These are phyloP conservation scores for Dendrolimus houi DNA, from an alignment of 2,888 invertebrate species.

Conservation along the genomic window DNA sequence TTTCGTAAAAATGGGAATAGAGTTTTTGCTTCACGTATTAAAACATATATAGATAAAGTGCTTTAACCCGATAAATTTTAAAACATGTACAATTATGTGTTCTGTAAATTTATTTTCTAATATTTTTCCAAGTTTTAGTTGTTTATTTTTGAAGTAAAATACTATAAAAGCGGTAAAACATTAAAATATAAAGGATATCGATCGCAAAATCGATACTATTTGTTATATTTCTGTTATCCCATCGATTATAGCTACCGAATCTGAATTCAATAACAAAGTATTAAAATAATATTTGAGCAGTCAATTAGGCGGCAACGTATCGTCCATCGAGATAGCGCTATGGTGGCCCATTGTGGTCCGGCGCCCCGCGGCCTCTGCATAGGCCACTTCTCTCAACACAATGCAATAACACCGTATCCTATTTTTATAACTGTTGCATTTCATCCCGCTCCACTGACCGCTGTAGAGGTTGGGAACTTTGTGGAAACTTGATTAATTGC, in stretches of 20 bases:
- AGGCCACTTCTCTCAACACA: constrained; percentile 44
- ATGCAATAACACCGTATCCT: constrained; percentile 59
- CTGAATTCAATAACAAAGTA: constrained; percentile 58
- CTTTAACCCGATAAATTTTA: no score
- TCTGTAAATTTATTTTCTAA: no score
- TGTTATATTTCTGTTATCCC: neutral
- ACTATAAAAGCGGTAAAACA: no score
- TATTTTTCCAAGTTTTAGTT: no score
- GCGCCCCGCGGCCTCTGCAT: constrained; percentile 47
- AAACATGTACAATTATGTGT: no score
- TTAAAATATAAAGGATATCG: constrained; percentile 13
- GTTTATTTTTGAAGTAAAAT: no score
- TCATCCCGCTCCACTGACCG: constrained; percentile 61
- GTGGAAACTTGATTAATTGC: constrained; percentile 52
- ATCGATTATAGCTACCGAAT: constrained; percentile 20
- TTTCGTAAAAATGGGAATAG: no score
- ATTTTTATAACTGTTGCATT: constrained; percentile 63
- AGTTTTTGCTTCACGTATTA: no score
- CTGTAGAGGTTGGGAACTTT: constrained; percentile 43
- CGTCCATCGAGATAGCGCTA: constrained; percentile 70
- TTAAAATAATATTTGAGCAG: constrained; percentile 70
- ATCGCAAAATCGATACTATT: constrained; percentile 20
- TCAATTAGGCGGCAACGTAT: constrained; percentile 72
- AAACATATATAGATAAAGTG: no score
- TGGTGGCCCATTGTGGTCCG: constrained; percentile 70